phyloP scores from a whole-genome alignment of 2,888 invertebrate genomes.

The Mimumesa dahlbomi region DNA sequence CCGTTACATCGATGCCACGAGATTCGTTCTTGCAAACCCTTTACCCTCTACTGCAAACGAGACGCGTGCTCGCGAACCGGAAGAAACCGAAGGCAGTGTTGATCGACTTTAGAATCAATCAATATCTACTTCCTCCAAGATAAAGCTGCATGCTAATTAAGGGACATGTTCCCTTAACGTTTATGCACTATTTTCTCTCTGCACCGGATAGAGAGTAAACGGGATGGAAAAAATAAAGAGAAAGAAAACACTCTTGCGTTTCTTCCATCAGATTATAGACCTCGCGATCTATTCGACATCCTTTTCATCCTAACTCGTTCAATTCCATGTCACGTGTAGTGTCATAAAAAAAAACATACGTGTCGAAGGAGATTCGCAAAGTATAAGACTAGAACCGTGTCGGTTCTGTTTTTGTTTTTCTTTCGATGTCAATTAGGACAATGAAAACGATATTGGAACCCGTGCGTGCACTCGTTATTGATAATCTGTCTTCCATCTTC shows the following conservation, averaged over 20 bases:
- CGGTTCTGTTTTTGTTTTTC: too few relatives aligned
- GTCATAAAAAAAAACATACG: too few relatives aligned
- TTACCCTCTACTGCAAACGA: neutral
- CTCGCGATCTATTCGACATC: too few relatives aligned
- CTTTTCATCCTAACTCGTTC: too few relatives aligned
- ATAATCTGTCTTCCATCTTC: conserved; percentile 21
- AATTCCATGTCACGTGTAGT: too few relatives aligned
- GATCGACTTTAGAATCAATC: neutral
- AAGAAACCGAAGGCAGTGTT: neutral
- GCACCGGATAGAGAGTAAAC: too few relatives aligned
- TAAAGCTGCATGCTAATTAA: neutral
- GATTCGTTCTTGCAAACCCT: neutral
- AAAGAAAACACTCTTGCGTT: neutral
- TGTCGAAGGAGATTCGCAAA: conserved; percentile 28
- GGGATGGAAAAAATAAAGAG: too few relatives aligned
- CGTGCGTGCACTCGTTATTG: too few relatives aligned
- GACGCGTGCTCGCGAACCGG: neutral
- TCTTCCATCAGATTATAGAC: neutral
- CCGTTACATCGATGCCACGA: conserved; percentile 1
- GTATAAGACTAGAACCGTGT: conserved; percentile 33
- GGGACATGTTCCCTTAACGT: neutral
- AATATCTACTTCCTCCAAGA: neutral
- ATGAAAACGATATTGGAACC: conserved; percentile 38
- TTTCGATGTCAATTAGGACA: conserved; percentile 16
- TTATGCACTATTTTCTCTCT: neutral